Evolutionary conservation across 2,797 vertebrate genomes (phyloP).

Genomic region (Jordanella pulchra): DNA sequence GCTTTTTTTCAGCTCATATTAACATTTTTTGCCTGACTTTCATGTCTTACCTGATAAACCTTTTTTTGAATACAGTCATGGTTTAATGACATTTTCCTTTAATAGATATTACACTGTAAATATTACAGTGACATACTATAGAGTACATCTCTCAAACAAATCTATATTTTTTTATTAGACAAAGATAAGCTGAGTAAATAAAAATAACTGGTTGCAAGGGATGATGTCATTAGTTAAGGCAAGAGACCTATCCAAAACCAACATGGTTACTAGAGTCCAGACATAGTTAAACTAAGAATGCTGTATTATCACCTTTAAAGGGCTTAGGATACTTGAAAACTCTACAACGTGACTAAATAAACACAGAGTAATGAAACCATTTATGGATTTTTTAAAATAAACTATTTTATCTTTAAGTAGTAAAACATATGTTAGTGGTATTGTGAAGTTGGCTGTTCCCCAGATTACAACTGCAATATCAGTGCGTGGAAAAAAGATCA

Average conservation of each 20-base stretch:
- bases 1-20: too few relatives aligned
- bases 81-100: not conserved
- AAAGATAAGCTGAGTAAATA: too few relatives aligned
- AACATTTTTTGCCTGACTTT: not conserved
- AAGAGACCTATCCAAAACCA: not conserved
- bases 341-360: not conserved
- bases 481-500: not conserved
- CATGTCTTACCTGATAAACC: not conserved
- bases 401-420: not conserved
- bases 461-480: not conserved
- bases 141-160: too few relatives aligned
- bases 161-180: too few relatives aligned
- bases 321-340: not conserved
- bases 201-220: not conserved
- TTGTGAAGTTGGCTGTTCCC: not conserved
- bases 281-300: not conserved
- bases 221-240: not conserved
- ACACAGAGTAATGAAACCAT: not conserved
- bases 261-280: not conserved
- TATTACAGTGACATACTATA: not conserved
- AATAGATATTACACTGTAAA: too few relatives aligned
- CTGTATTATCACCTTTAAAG: not conserved
- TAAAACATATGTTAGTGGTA: not conserved
- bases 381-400: conserved; percentile 1
- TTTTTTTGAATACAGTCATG: not conserved